A percentile compares a stretch with the other conserved stretches of the same genome.
These are phyloP conservation scores for Papilio protenor DNA, from an alignment of 2,888 invertebrate genomes.

Conservation along the genomic window DNA sequence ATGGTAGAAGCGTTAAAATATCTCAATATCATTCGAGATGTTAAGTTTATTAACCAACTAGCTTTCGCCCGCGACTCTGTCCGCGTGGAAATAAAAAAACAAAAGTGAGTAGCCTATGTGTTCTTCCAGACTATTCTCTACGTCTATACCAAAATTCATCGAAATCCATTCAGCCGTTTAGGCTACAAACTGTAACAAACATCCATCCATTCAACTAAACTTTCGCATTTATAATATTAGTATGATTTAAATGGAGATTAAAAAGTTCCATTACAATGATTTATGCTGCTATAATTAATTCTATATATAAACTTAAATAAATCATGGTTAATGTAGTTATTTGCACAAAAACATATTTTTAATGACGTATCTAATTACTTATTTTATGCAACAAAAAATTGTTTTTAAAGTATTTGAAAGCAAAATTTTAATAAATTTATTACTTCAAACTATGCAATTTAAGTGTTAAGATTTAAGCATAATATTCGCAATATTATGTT, in stretches of 20 bases:
- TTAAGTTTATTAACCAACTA: slow-evolving; percentile 6
- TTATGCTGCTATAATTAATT: neutral
- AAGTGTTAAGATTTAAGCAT: neutral
- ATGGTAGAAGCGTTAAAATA: slow-evolving; percentile 4
- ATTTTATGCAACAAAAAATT: neutral
- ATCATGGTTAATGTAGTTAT: neutral
- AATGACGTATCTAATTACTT: neutral
- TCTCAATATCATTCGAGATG: neutral
- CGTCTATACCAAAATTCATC: no score
- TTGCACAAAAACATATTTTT: neutral
- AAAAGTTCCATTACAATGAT: neutral
- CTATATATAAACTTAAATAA: neutral
- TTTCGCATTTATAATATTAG: no score
- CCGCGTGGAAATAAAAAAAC: no score
- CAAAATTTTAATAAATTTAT: neutral
- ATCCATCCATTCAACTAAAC: no score
- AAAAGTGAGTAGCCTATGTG: no score
- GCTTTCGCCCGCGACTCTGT: no score
- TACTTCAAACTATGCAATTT: neutral
- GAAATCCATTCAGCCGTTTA: no score
- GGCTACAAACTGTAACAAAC: no score
- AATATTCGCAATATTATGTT: neutral
- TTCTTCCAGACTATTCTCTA: no score
- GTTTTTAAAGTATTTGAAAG: neutral
- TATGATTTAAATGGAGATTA: neutral